These are phyloP conservation scores for Gnathonemus longibarbis DNA, from an alignment of 2,113 vertebrate genomes.

Conservation along the genomic window DNA sequence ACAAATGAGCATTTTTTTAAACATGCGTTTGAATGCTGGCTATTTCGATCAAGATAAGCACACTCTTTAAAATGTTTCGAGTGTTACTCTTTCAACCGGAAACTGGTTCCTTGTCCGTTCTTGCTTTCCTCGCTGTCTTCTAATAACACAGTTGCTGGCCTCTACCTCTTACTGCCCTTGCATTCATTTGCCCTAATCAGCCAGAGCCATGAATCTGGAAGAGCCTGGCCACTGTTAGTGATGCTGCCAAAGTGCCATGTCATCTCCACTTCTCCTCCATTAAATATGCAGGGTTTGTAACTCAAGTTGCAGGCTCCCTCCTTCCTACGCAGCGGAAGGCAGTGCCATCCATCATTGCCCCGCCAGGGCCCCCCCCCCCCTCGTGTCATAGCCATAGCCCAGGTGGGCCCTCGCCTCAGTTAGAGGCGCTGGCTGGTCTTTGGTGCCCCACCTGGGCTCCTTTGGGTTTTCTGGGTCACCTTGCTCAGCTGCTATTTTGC, in stretches of 20 bases:
- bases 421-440: background rate
- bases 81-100: background rate
- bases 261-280: background rate
- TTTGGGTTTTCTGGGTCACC: background rate
- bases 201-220: background rate
- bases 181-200: conserved; percentile 11
- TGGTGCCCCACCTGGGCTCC: background rate
- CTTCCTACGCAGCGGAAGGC: background rate
- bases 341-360: background rate
- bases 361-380: background rate
- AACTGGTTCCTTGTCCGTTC: background rate
- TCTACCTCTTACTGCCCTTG: background rate
- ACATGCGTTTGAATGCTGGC: background rate
- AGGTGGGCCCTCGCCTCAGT: background rate
- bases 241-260: background rate
- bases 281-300: conserved; percentile 10
- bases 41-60: background rate
- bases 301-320: background rate
- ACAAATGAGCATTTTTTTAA: background rate
- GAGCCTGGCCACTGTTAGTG: background rate
- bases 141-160: background rate
- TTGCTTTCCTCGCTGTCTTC: background rate
- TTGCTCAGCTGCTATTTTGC: background rate
- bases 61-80: background rate
- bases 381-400: background rate